Conservation (phyloP, 2,113 vertebrate species). For the Choloepus hoffmanni region DNA sequence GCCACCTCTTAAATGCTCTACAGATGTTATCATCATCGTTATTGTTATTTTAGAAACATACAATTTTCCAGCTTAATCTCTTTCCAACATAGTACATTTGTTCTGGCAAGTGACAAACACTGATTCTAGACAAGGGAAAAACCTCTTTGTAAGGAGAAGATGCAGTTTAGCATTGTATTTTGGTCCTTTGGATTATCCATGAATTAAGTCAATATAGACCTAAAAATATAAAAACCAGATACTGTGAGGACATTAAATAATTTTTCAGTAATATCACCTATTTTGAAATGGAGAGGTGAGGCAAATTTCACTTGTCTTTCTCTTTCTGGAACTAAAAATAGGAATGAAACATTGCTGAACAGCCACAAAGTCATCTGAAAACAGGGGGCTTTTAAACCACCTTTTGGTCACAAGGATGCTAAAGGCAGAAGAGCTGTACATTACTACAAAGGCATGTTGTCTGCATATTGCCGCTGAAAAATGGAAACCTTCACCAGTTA, state of each 20-base stretch:
- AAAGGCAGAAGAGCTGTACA: background rate
- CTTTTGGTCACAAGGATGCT: constrained; percentile 17
- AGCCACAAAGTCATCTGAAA: constrained; percentile 52
- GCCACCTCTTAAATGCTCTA: background rate
- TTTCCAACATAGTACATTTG: background rate
- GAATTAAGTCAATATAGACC: background rate
- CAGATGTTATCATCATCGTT: background rate
- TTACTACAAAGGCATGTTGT: background rate
- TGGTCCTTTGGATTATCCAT: background rate
- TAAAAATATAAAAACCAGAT: background rate
- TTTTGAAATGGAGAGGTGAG: background rate
- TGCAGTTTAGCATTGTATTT: background rate
- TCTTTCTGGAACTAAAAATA: constrained; percentile 62
- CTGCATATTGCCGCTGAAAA: background rate
- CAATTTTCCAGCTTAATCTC: background rate
- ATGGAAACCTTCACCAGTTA: constrained; percentile 27
- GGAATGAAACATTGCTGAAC: constrained; percentile 53
- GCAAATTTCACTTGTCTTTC: constrained; percentile 55
- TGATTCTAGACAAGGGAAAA: background rate
- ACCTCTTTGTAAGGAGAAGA: background rate
- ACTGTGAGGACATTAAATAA: background rate
- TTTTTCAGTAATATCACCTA: background rate
- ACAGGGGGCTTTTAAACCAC: constrained; percentile 54
- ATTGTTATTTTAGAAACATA: background rate
- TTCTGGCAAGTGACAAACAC: background rate